Conservation (phyloP, 1,140 invertebrate species). For the Palaemon carinicauda region DNA sequence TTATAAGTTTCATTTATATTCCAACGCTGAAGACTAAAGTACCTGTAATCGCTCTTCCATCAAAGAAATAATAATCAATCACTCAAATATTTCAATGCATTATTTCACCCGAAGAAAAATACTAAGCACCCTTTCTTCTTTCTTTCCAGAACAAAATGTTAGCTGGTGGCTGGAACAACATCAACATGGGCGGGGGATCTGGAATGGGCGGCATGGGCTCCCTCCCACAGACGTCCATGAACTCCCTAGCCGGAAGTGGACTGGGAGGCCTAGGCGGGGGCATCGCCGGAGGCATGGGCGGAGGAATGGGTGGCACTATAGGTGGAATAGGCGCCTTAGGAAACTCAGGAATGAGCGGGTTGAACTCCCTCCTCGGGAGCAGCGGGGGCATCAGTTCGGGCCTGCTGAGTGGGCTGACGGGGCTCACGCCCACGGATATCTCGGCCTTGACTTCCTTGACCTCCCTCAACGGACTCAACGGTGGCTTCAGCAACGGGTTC, state of each 20-base stretch:
- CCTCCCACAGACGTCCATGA: background rate
- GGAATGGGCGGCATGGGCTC: constrained; percentile 13
- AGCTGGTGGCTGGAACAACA: constrained; percentile 14
- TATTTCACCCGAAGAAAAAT: background rate
- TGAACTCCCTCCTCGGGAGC: background rate
- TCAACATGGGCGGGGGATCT: background rate
- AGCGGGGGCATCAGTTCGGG: background rate
- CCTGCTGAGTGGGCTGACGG: constrained; percentile 21
- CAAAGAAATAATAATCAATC: background rate
- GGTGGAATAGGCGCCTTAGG: background rate
- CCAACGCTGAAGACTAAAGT: too few relatives aligned
- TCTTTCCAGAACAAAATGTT: constrained; percentile 41
- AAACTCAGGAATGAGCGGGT: background rate
- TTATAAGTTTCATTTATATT: too few relatives aligned
- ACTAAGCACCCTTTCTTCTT: too few relatives aligned
- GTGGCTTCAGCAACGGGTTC: constrained; percentile 38
- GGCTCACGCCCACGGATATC: constrained; percentile 22
- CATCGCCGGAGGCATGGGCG: background rate
- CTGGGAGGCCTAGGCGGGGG: background rate
- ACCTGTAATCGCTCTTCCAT: too few relatives aligned
- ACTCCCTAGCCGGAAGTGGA: background rate
- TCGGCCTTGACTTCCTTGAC: constrained; percentile 2
- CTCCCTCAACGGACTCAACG: constrained; percentile 34
- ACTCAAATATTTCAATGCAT: background rate
- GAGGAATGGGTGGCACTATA: background rate